These are phyloP conservation scores for Decapterus maruadsi DNA, from an alignment of 2,797 vertebrate species.

Conservation along the genomic window DNA sequence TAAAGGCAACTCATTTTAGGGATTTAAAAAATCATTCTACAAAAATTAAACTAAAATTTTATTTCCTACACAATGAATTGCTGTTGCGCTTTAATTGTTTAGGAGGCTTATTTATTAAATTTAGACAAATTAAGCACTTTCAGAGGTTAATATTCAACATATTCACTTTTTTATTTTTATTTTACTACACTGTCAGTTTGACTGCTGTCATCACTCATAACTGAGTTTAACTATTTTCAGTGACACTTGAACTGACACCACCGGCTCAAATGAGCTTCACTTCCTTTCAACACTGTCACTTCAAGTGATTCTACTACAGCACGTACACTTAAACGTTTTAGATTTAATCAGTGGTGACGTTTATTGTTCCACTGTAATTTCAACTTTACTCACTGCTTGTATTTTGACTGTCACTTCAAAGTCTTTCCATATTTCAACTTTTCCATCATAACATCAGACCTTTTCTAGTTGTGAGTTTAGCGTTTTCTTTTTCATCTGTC, in stretches of 20 bases:
- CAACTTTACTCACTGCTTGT: not conserved
- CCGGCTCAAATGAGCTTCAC: not conserved
- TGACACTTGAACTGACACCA: not conserved
- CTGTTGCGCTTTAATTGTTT: not conserved
- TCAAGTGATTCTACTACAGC: not conserved
- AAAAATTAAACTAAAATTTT: not conserved
- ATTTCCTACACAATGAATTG: not conserved
- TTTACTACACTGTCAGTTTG: not conserved
- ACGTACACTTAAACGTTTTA: not conserved
- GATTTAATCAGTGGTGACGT: not conserved
- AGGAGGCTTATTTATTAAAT: not conserved
- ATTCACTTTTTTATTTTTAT: not conserved
- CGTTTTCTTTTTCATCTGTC: not conserved
- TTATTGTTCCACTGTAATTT: not conserved
- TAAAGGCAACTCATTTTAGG: not conserved
- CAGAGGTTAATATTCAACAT: too few species aligned
- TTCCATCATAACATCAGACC: not conserved
- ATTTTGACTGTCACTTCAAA: not conserved
- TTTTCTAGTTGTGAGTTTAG: not conserved
- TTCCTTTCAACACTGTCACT: not conserved
- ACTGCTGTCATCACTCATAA: not conserved
- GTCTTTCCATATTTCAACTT: not conserved
- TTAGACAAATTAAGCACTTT: not conserved
- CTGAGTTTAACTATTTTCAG: not conserved
- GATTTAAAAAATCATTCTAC: too few species aligned